These are phyloP conservation scores for Lycaena phlaeas DNA, from an alignment of 2,888 invertebrate species.

Conservation along the genomic window DNA sequence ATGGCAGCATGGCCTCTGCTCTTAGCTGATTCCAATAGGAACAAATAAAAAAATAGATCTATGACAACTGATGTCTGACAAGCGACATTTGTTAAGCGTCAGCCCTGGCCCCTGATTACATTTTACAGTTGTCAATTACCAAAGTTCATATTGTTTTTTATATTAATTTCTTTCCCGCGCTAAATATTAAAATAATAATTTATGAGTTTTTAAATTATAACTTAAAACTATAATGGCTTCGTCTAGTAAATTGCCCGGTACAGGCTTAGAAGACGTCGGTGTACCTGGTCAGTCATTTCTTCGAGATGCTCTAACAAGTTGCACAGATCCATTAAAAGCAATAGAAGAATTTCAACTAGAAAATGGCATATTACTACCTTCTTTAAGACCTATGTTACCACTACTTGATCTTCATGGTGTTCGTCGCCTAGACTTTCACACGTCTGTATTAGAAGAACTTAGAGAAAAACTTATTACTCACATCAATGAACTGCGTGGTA, in stretches of 20 bases:
- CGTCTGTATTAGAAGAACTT: conserved; percentile 88
- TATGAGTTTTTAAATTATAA: neutral
- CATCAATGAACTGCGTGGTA: conserved; percentile 86
- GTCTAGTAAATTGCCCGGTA: conserved; percentile 61
- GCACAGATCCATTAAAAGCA: conserved; percentile 97
- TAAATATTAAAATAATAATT: no score
- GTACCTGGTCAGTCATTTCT: conserved; percentile 90
- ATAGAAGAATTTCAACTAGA: conserved; percentile 98
- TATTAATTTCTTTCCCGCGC: no score
- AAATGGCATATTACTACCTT: conserved; percentile 93
- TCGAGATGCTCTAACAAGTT: conserved; percentile 93
- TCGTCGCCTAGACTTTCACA: conserved; percentile 93
- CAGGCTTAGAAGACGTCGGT: conserved; percentile 87
- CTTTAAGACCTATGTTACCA: conserved; percentile 94
- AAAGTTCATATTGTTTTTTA: no score
- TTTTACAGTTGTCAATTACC: no score
- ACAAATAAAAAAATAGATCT: no score
- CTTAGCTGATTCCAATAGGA: no score
- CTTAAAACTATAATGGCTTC: conserved; percentile 43
- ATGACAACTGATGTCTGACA: no score
- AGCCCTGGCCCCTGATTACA: no score
- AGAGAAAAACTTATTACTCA: conserved; percentile 79
- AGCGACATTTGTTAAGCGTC: no score
- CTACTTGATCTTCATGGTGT: conserved; percentile 95
- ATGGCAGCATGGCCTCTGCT: no score